Base-by-base conservation (phyloP, 2,888 invertebrate species). In the Drosophila bunnanda region DNA sequence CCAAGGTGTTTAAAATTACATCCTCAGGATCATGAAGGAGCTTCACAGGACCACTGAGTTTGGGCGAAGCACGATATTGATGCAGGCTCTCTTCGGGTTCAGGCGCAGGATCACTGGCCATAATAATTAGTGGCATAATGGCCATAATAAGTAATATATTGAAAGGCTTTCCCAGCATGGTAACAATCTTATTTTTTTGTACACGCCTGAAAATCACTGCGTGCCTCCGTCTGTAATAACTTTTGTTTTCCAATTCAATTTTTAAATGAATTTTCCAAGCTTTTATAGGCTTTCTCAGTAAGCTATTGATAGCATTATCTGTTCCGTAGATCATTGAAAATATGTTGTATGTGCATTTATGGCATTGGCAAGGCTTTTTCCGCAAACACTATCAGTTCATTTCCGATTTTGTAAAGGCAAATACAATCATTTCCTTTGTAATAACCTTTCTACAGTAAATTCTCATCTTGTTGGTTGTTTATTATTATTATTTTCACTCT, bases 181-280 rank as follows among this genome's bases (percentile, higher is more conserved):
- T 39, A 50, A 28, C 10, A 17, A 20, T 54, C 8, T 13, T 17
- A 30, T 50, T 50, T 6, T 59, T 20, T 20, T 17, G 8, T 38
- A 20, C 83, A 84, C 86, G 86, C 89, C 85, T 69, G 81, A 65
- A 50, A 50, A 70, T 81, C 84, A 84, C 89, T 84, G 83, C 89
- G 83, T 61, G 77, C 77, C 73, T 25, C 55, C 56, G 50, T 39
- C 53, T 60, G 67, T 80, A 80, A 77, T 70, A 69, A 67, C 52
- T 71, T 72, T 56, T 25, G 44, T 38, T 48, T 41, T 52, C 58
- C 44, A 28, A 46, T 12, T 46, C 4, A 17, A 46, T 28, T 17
- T 7, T 46, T 68, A 17, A 68, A 15, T 34, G 22, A 34, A 34
- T 13, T 38, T 8, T 32, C 4, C 4, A 41, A 17, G 41, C 43